Percentiles rank a stretch among this genome's conserved stretches.
Conservation (phyloP, 2,888 invertebrate species). For the Caradrina clavipalpis region DNA sequence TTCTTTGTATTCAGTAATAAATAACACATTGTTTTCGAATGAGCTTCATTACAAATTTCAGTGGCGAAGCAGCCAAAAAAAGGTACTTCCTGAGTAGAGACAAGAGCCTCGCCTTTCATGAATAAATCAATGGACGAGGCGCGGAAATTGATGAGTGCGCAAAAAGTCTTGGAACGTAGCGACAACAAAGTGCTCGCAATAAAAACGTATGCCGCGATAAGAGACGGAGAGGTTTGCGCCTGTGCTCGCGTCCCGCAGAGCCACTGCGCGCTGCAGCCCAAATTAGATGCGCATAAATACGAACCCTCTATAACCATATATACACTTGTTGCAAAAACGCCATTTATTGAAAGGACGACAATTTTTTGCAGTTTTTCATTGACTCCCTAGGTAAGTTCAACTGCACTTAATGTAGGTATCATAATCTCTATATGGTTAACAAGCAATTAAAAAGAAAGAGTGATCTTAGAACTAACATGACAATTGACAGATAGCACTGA, state of each 20-base stretch:
- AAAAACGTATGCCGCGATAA: constrained; percentile 86
- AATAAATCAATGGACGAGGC: constrained; percentile 90
- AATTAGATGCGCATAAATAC: constrained; percentile 90
- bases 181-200: constrained; percentile 88
- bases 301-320: constrained; percentile 60
- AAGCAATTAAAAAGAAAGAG: background rate
- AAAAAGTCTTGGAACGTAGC: constrained; percentile 86
- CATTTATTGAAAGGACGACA: constrained; percentile 47
- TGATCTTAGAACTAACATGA: background rate
- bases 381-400: constrained; percentile 7
- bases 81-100: constrained; percentile 88
- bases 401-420: background rate
- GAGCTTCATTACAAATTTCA: constrained; percentile 89
- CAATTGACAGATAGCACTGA: background rate
- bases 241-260: constrained; percentile 75
- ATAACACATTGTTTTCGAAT: constrained; percentile 89
- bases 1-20: constrained; percentile 78
- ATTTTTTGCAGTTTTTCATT: constrained; percentile 33
- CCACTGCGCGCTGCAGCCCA: constrained; percentile 74
- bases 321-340: constrained; percentile 52
- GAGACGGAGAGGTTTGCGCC: constrained; percentile 62
- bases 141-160: constrained; percentile 89
- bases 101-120: constrained; percentile 84
- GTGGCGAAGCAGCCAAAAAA: constrained; percentile 83
- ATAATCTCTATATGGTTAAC: constrained; percentile 5